Base-by-base conservation (phyloP, 35 echinoderm and acorn worm genomes). In the Anneissia japonica region DNA sequence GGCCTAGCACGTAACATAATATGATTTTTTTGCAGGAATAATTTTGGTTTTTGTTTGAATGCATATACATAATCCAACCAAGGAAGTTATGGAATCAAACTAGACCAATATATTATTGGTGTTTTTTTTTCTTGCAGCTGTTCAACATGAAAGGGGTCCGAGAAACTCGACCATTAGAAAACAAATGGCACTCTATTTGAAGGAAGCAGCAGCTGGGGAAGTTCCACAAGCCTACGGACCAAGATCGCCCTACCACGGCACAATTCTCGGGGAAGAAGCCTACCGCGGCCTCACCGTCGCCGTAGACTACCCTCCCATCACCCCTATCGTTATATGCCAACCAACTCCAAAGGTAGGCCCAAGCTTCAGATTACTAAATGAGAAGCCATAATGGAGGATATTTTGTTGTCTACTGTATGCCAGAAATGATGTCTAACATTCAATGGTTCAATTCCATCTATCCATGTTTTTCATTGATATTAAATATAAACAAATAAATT, bases 181-280 rank as follows among this genome's bases (percentile, higher is more conserved):
- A 86, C 96, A 99, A 35, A 99, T 99, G 96, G 96, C 96, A 31
- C 81, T 99, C 14, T 99, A 99, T 46, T 92, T 99, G 14, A 94
- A 93, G 55, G 96, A 94, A 33, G 83, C 96, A 1, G 86, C 90
- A 14, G 87, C 87, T 11, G 89, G 86, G 0, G 85, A 89, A 31
- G 83, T 83, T 0, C 46, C 90, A 10, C 88, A 81, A 30, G 86
- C 79, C 46, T 85, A 84, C 9, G 87, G 75, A 30, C 92, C 91
- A 26, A 83, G 74, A 77, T 87, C 87, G 17, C 77, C 86, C 0
- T 80, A 86, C 32, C 86, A 89, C 26, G 87, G 89, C 43, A 87
- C 90, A 9, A 76, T 95, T 10, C 51, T 95, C 37, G 31, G 84
- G 1, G 73, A 36, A 11, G 91, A 84, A 17, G 72, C 82, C 0